A percentile compares a stretch with the other conserved stretches of the same genome.
phyloP scores from a whole-genome alignment of 2,888 invertebrate species.

The Frankliniella fusca region DNA sequence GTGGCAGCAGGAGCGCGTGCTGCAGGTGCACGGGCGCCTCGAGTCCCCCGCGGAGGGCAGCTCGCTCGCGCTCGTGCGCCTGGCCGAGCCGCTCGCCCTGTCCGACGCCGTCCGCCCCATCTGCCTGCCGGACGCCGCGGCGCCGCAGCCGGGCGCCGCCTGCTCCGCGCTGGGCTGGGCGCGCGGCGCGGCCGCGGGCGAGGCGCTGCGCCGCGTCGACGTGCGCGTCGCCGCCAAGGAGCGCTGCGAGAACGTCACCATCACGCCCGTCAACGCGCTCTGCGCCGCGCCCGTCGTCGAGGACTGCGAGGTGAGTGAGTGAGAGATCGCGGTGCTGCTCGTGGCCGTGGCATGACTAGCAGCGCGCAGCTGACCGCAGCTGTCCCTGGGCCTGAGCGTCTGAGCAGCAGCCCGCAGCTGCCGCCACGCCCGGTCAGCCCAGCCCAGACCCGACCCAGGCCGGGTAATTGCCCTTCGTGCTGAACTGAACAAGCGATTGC shows the following conservation, averaged over 20 bases:
- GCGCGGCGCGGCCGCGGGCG: constrained; percentile 46
- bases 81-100: constrained; percentile 68
- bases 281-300: constrained; percentile 75
- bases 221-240: constrained; percentile 72
- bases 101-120: constrained; percentile 81
- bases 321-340: background rate
- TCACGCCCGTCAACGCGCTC: constrained; percentile 74
- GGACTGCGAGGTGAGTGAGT: constrained; percentile 74
- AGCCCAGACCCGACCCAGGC: background rate
- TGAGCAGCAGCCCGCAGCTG: background rate
- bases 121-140: constrained; percentile 65
- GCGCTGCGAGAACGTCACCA: constrained; percentile 79
- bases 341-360: too few species aligned
- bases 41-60: constrained; percentile 87
- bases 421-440: background rate
- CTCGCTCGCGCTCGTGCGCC: constrained; percentile 72
- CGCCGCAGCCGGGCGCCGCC: constrained; percentile 50
- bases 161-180: constrained; percentile 87
- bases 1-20: constrained; percentile 80
- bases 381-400: background rate
- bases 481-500: background rate
- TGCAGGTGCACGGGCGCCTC: constrained; percentile 70
- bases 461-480: constrained; percentile 3
- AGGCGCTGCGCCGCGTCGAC: constrained; percentile 76
- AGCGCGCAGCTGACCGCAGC: background rate